These are phyloP conservation scores for Acanthurus lineatus DNA, from an alignment of 2,797 vertebrate genomes.

Conservation along the genomic window DNA sequence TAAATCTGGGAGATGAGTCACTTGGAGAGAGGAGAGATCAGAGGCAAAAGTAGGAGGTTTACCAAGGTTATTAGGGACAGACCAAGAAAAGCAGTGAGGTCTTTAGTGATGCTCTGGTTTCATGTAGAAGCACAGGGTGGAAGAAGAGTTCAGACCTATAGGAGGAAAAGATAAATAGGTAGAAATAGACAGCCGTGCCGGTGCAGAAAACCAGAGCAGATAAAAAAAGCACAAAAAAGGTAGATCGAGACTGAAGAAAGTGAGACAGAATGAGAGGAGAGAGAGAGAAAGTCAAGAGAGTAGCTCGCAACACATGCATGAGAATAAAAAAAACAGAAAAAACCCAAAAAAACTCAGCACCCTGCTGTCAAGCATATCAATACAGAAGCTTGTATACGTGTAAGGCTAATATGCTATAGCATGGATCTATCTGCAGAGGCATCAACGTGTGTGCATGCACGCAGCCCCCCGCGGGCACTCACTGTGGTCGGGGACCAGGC, in stretches of 20 bases:
- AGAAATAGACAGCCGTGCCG: constrained; percentile 77
- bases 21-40: constrained; percentile 56
- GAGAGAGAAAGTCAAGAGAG: constrained; percentile 58
- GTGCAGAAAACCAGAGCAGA: constrained; percentile 72
- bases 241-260: constrained; percentile 60
- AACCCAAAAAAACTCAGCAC: constrained; percentile 52
- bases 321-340: constrained; percentile 43
- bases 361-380: constrained; percentile 61
- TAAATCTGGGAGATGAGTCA: constrained; percentile 61
- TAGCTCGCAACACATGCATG: constrained; percentile 78
- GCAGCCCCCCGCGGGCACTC: constrained; percentile 69
- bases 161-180: constrained; percentile 91
- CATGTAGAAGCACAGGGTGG: constrained; percentile 99
- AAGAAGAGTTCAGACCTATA: constrained; percentile 98
- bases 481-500: constrained; percentile 96
- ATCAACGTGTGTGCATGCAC: constrained; percentile 28
- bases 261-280: constrained; percentile 66
- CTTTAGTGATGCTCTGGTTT: constrained; percentile 99
- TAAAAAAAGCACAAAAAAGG: constrained; percentile 60
- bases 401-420: constrained; percentile 31
- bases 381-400: constrained; percentile 46
- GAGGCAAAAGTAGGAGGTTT: constrained; percentile 85
- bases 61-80: constrained; percentile 98
- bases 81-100: constrained; percentile 99
- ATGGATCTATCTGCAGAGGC: constrained; percentile 23